Percentiles rank a stretch among this genome's conserved stretches.
These are phyloP conservation scores for Idaea biselata DNA, from an alignment of 2,888 invertebrate species.

Conservation along the genomic window DNA sequence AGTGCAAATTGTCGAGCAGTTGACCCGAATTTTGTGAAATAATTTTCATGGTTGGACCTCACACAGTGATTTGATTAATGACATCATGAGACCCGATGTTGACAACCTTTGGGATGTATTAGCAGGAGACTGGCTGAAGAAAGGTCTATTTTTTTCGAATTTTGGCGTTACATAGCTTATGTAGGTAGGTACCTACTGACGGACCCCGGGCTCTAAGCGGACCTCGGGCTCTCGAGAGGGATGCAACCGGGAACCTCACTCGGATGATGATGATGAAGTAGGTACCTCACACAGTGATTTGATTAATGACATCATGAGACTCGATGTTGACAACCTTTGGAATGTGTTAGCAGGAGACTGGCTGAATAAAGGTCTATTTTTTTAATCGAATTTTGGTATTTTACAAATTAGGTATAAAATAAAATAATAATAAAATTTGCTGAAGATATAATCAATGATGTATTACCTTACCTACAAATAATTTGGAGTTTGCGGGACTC, in stretches of 20 bases:
- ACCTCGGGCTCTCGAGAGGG: too few relatives aligned
- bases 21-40: constrained; percentile 18
- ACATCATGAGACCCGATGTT: not conserved
- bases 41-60: constrained; percentile 18
- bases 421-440: too few relatives aligned
- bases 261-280: too few relatives aligned
- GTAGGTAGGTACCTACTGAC: too few relatives aligned
- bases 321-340: constrained; percentile 1
- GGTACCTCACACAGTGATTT: constrained; percentile 20
- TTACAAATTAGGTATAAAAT: too few relatives aligned
- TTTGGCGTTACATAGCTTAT: too few relatives aligned
- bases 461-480: too few relatives aligned
- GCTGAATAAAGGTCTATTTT: not conserved
- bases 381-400: too few relatives aligned
- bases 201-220: too few relatives aligned
- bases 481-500: too few relatives aligned
- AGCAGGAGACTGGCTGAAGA: not conserved
- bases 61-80: constrained; percentile 18
- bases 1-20: constrained; percentile 27
- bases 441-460: too few relatives aligned
- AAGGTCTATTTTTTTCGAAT: not conserved
- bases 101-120: not conserved
- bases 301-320: constrained; percentile 9
- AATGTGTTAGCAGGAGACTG: not conserved
- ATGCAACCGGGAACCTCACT: too few relatives aligned